phyloP scores from a whole-genome alignment of 64 coral and sea anemone genomes.

The Acropora tenuis region DNA sequence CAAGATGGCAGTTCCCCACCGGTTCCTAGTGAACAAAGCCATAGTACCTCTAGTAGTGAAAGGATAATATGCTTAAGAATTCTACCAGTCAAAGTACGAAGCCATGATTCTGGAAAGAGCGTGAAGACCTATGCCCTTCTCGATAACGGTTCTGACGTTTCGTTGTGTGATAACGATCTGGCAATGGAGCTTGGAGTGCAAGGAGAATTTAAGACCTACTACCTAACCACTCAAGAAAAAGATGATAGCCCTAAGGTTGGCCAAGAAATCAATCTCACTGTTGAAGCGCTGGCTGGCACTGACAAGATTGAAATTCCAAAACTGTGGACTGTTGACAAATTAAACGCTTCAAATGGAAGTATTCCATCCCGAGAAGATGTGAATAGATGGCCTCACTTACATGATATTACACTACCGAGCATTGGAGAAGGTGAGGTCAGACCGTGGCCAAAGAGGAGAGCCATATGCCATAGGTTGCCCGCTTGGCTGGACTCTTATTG shows the following conservation, averaged over 20 bases:
- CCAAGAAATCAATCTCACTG: not conserved
- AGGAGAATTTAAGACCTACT: slow-evolving; percentile 1
- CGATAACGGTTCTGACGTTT: slow-evolving; percentile 37
- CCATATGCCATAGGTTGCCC: slow-evolving; percentile 56
- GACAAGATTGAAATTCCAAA: slow-evolving; percentile 27
- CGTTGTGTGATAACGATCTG: slow-evolving; percentile 19
- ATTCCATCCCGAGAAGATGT: not conserved
- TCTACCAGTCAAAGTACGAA: slow-evolving; percentile 15
- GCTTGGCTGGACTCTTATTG: slow-evolving; percentile 28
- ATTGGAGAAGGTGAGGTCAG: slow-evolving; percentile 47
- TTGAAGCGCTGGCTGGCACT: slow-evolving; percentile 26
- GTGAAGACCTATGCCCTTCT: slow-evolving; percentile 30
- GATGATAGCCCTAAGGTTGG: not conserved
- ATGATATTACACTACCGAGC: slow-evolving; percentile 43
- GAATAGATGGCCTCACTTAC: slow-evolving; percentile 58
- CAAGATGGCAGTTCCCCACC: too few species aligned
- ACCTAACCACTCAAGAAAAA: slow-evolving; percentile 38
- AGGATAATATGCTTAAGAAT: slow-evolving; percentile 23
- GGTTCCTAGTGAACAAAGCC: too few species aligned
- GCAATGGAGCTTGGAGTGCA: slow-evolving; percentile 12
- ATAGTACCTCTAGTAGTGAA: too few species aligned
- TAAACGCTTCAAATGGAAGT: slow-evolving; percentile 26
- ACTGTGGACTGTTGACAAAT: slow-evolving; percentile 49
- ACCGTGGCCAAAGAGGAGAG: not conserved
- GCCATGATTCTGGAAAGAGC: not conserved